Conservation (phyloP, 2,113 vertebrate genomes). For the Otolemur garnettii region DNA sequence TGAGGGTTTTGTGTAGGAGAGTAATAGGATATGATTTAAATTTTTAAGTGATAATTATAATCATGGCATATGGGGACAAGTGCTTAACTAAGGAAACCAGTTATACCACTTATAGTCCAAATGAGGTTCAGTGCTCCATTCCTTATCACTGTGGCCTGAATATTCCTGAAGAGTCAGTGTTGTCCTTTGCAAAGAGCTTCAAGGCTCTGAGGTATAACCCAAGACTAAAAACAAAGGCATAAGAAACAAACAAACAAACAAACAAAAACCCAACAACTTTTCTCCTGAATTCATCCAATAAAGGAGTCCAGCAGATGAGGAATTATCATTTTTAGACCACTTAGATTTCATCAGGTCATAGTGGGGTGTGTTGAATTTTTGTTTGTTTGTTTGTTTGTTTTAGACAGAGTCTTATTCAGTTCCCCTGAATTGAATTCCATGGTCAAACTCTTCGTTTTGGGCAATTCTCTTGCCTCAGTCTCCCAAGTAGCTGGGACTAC, state of each 20-base stretch:
- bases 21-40: not conserved
- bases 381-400: not conserved
- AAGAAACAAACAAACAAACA: conserved; percentile 32
- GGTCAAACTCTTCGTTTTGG: too few species aligned
- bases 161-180: not conserved
- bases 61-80: not conserved
- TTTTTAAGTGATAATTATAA: conserved; percentile 1
- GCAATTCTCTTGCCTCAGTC: too few species aligned
- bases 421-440: too few species aligned
- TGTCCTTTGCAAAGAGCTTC: conserved; percentile 8
- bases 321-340: not conserved
- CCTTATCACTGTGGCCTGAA: not conserved
- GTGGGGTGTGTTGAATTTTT: not conserved
- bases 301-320: not conserved
- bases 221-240: not conserved
- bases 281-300: not conserved
- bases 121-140: not conserved
- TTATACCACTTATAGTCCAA: not conserved
- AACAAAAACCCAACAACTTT: not conserved
- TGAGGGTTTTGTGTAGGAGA: not conserved
- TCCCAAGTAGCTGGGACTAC: too few species aligned
- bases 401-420: too few species aligned
- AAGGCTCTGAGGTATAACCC: not conserved
- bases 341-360: not conserved
- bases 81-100: not conserved